Evolutionary conservation across 1,140 invertebrate genomes (phyloP), one percentile per base, ranked within the genome.

Genomic region (Stegodyphus dumicola): DNA sequence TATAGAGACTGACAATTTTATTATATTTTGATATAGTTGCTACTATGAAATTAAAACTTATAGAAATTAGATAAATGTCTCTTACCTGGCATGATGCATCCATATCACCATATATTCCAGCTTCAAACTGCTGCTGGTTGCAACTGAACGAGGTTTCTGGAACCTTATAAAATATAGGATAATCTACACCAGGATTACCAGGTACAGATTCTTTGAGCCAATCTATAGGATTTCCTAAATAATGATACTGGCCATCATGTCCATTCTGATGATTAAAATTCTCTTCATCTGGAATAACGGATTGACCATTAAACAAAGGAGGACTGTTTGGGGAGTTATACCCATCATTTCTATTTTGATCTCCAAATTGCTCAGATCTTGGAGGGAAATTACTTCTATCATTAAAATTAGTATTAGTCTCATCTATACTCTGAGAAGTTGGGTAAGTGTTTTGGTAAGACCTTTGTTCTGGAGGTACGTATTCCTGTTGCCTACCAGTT

Each of bases 31-130:
- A 10, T 10, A 60, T 60, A 15, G 9, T 9, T 60, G 56, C 56
- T 60, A 60, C 9, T 60, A 1, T 15, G 9, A 60, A 60, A 10
- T 60, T 10, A 10, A 60, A 10, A 5, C 5, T 60, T 2, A 15
- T 60, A 17, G 9, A 67, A 6, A 6, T 18, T 17, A 6, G 66
- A 67, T n/a, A 18, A 17, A 33, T 33, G 33, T 33, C 18, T 9
- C 87, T 75, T 88, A 92, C 91, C 90, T 92, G 91, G 87, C 91
- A 92, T 80, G 89, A 86, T 54, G 91, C 87, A 33, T 91, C 90
- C 6, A 88, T 86, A 88, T 92, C 91, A 17, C 90, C 91, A 88
- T 91, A 92, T 77, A 92, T 91, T 64, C 91, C 91, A 5, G 91
- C 89, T 52, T 66, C 7, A 87, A 88, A 91, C 64, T 89, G 85